phyloP scores from a whole-genome alignment of 2,888 invertebrate species.

The Ariolimax columbianus region DNA sequence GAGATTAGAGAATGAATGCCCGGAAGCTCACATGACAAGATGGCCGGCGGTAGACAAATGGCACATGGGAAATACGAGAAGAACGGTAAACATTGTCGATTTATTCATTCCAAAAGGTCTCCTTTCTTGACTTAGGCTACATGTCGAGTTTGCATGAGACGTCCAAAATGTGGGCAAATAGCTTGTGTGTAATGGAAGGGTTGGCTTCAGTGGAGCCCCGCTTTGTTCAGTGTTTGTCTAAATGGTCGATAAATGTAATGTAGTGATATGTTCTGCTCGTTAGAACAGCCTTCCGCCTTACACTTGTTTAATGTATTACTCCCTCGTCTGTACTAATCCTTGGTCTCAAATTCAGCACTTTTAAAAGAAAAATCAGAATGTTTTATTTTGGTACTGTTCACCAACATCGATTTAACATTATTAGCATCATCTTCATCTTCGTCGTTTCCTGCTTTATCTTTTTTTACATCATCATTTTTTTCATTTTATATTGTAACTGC shows the following conservation, averaged over 20 bases:
- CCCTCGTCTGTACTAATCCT: background rate
- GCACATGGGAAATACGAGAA: slow-evolving; percentile 26
- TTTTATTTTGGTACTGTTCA: background rate
- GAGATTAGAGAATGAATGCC: slow-evolving; percentile 10
- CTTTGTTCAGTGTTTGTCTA: slow-evolving; percentile 28
- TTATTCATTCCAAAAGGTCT: slow-evolving; percentile 28
- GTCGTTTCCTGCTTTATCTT: background rate
- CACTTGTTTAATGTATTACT: background rate
- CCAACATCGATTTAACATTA: background rate
- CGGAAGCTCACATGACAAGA: slow-evolving; percentile 41
- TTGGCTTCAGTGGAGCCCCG: background rate
- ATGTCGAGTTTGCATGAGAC: slow-evolving; percentile 4
- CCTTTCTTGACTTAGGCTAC: slow-evolving; percentile 30
- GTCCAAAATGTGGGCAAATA: slow-evolving; percentile 21
- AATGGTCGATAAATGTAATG: slow-evolving; percentile 1
- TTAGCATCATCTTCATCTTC: background rate
- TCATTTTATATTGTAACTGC: too few species aligned
- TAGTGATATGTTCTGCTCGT: slow-evolving; percentile 3
- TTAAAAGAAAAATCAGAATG: too few species aligned
- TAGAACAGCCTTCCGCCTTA: background rate
- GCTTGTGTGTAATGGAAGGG: background rate
- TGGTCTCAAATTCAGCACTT: background rate
- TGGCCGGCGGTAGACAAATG: slow-evolving; percentile 37
- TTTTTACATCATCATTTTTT: background rate
- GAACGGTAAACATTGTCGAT: slow-evolving; percentile 21